These are phyloP conservation scores for Tolypeutes matacus DNA, from an alignment of 2,797 vertebrate species.

Conservation along the genomic window DNA sequence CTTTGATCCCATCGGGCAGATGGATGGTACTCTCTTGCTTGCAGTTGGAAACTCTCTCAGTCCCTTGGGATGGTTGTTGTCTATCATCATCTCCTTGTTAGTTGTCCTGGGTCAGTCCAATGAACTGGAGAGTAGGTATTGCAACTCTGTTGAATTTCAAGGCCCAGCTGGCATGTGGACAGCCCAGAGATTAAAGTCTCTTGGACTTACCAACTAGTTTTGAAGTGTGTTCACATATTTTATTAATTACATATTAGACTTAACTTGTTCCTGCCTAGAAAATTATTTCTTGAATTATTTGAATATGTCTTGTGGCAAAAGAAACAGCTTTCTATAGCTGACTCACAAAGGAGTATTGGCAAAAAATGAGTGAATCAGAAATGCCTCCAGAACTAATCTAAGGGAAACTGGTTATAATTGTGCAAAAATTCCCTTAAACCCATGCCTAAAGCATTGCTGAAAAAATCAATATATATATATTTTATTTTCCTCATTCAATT, in stretches of 20 bases:
- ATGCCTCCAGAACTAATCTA: neutral
- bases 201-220: neutral
- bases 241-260: neutral
- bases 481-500: conserved; percentile 15
- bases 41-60: too few relatives aligned
- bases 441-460: neutral
- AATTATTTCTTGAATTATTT: neutral
- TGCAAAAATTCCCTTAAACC: neutral
- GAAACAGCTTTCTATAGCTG: neutral
- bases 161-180: too few relatives aligned
- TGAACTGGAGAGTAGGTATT: too few relatives aligned
- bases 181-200: too few relatives aligned
- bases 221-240: neutral
- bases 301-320: neutral
- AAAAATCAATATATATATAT: neutral
- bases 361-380: neutral
- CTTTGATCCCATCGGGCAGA: too few relatives aligned
- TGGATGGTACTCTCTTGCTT: too few relatives aligned
- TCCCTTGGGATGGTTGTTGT: too few relatives aligned
- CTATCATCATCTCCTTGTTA: too few relatives aligned
- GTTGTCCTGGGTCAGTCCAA: too few relatives aligned
- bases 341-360: neutral
- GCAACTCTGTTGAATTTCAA: too few relatives aligned
- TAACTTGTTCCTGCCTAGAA: neutral
- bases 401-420: neutral